These are phyloP conservation scores for Tenualosa thibaudeaui DNA, from an alignment of 2,797 vertebrate species.

Conservation along the genomic window DNA sequence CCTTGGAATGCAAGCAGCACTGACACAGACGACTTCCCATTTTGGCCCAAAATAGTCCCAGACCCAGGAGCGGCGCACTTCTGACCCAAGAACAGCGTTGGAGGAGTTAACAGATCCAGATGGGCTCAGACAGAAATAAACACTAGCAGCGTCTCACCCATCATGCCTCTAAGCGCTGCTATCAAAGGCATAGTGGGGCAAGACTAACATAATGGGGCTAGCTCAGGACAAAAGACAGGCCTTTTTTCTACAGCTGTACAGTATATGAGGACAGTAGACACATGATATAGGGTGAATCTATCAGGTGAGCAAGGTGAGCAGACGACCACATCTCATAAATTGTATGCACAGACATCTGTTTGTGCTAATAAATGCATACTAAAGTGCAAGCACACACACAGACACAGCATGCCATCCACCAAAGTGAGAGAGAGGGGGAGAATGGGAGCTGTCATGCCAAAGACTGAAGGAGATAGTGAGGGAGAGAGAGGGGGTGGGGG, in stretches of 20 bases:
- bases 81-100: neutral
- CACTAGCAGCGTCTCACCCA: neutral
- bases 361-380: neutral
- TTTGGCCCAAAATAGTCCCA: neutral
- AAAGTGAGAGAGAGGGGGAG: neutral
- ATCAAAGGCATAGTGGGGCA: neutral
- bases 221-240: neutral
- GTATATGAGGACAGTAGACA: neutral
- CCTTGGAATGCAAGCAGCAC: neutral
- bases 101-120: neutral
- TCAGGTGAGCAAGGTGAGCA: neutral
- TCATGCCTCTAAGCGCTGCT: neutral
- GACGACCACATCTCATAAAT: neutral
- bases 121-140: neutral
- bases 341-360: neutral
- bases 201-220: no score
- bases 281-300: neutral
- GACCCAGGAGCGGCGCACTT: neutral
- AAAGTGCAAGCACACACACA: neutral
- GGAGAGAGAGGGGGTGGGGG: slow-evolving; percentile 36
- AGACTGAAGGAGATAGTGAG: slow-evolving; percentile 45
- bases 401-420: neutral
- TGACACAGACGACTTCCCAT: neutral
- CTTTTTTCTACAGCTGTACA: neutral
- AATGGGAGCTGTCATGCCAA: neutral